Evolutionary conservation across 2,797 vertebrate species (phyloP).

Genomic region (Rhinichthys osculus): DNA sequence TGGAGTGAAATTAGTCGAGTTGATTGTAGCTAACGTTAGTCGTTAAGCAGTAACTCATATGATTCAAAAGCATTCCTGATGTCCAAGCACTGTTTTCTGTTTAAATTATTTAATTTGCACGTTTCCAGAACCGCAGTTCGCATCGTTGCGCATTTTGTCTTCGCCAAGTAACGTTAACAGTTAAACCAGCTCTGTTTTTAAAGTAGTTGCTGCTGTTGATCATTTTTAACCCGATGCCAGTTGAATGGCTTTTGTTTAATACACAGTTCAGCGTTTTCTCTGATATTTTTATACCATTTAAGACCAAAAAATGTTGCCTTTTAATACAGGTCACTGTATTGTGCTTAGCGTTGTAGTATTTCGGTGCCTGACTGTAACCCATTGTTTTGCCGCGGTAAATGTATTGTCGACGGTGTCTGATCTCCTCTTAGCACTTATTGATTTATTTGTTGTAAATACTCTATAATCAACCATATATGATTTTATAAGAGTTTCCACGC

Average conservation of each 20-base stretch:
- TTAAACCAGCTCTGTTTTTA: background rate
- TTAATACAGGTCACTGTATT: background rate
- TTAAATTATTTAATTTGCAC: background rate
- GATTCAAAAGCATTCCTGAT: background rate
- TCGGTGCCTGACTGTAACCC: constrained; percentile 22
- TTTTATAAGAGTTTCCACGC: background rate
- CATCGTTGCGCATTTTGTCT: constrained; percentile 40
- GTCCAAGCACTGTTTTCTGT: background rate
- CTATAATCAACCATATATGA: background rate
- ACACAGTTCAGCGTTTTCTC: background rate
- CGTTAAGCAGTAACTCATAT: background rate
- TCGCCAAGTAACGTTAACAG: background rate
- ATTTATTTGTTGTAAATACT: background rate
- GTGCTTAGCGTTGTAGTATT: constrained; percentile 19
- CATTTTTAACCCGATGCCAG: background rate
- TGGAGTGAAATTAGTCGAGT: constrained; percentile 1
- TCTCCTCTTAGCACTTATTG: background rate
- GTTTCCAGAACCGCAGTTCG: constrained; percentile 9
- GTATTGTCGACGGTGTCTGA: background rate
- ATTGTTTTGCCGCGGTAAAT: constrained; percentile 28
- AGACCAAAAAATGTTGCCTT: background rate
- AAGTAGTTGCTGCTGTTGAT: background rate
- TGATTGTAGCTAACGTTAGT: background rate
- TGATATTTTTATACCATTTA: background rate
- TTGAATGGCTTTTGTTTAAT: background rate